A percentile compares a stretch with the other conserved stretches of the same genome.
These are phyloP conservation scores for Odontothrips loti DNA, from an alignment of 2,888 invertebrate species.

Conservation along the genomic window DNA sequence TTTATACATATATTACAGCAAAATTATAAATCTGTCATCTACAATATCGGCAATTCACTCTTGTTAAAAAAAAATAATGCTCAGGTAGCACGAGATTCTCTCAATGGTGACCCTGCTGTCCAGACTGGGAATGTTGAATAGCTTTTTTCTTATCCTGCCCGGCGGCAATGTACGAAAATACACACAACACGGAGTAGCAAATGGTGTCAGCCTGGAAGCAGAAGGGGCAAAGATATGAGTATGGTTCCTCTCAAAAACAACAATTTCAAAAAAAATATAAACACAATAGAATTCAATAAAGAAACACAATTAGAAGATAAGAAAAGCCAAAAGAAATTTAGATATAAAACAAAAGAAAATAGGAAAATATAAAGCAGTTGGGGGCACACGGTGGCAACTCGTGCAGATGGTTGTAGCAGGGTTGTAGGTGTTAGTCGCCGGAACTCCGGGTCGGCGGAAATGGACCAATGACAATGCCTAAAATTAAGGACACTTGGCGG, in stretches of 20 bases:
- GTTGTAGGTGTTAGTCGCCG: too few relatives aligned
- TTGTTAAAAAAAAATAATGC: slow-evolving; percentile 10
- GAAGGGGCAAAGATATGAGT: too few relatives aligned
- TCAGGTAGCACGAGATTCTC: not conserved
- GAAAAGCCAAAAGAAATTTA: slow-evolving; percentile 35
- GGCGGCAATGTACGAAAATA: slow-evolving; percentile 97
- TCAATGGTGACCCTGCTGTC: slow-evolving; percentile 12
- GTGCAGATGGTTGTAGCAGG: too few relatives aligned
- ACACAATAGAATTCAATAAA: slow-evolving; percentile 30
- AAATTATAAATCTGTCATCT: slow-evolving; percentile 13
- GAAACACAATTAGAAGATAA: slow-evolving; percentile 31
- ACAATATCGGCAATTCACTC: not conserved
- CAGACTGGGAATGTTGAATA: not conserved
- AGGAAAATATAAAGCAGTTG: too few relatives aligned
- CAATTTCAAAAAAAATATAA: slow-evolving; percentile 27
- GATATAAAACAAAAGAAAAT: slow-evolving; percentile 31
- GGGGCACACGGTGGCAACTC: too few relatives aligned
- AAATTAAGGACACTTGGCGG: too few relatives aligned
- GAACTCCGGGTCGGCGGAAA: too few relatives aligned
- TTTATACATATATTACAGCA: slow-evolving; percentile 18
- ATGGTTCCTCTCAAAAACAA: not conserved
- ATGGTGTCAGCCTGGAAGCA: slow-evolving; percentile 90
- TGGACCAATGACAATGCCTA: not conserved
- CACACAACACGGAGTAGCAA: slow-evolving; percentile 97
- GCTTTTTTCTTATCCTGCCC: slow-evolving; percentile 62